Evolutionary conservation across 2,113 vertebrate species (phyloP).

Genomic region (Synchiropus splendidus): DNA sequence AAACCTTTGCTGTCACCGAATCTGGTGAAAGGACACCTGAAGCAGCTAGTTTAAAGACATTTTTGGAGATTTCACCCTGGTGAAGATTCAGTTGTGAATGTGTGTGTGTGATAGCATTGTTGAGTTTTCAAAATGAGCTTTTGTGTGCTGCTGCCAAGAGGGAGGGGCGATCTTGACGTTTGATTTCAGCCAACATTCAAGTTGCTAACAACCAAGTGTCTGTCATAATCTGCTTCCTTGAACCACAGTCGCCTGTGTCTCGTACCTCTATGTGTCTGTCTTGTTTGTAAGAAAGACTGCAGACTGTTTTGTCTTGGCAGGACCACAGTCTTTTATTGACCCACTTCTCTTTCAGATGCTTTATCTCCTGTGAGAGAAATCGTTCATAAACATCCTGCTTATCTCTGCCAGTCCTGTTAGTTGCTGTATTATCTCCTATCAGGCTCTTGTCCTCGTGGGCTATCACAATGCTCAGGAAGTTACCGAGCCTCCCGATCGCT

Average conservation of each 20-base stretch:
- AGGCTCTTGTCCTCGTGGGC: constrained; percentile 20
- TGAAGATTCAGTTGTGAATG: no score
- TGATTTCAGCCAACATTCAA: no score
- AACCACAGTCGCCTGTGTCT: constrained; percentile 15
- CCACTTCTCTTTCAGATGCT: constrained; percentile 25
- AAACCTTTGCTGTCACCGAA: no score
- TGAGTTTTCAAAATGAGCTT: no score
- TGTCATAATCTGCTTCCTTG: no score
- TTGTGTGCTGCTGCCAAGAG: not conserved
- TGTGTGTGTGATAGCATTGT: constrained; percentile 18
- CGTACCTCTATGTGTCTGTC: constrained; percentile 9
- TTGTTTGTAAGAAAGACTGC: constrained; percentile 5
- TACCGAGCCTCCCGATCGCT: constrained; percentile 20
- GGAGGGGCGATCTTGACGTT: no score
- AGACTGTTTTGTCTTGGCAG: not conserved
- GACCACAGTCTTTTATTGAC: not conserved
- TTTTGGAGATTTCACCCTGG: no score
- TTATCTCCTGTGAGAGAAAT: constrained; percentile 38
- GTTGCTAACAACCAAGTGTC: no score
- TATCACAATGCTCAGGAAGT: constrained; percentile 49
- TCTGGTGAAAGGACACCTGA: no score
- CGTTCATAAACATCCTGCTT: constrained; percentile 49
- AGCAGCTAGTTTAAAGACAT: no score
- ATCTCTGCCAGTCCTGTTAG: constrained; percentile 37
- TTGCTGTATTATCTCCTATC: constrained; percentile 43